Conservation (phyloP, 2,113 vertebrate species). For the Neotoma lepida region DNA sequence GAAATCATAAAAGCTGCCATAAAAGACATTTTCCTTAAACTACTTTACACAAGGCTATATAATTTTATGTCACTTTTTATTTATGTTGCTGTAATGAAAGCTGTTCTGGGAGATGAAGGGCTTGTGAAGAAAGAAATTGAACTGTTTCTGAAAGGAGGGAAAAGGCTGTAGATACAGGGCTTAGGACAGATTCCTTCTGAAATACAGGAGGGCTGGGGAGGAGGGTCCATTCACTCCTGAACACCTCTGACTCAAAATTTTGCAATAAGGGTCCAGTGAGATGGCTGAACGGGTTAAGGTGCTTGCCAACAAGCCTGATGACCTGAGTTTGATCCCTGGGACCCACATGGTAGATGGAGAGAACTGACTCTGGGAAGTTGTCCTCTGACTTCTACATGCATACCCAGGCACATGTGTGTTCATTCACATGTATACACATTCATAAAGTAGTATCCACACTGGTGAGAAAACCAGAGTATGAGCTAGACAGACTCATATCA, state of each 20-base stretch:
- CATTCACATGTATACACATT: not conserved
- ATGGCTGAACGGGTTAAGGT: not conserved
- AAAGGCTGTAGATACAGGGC: not conserved
- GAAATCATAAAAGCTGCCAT: conserved; percentile 78
- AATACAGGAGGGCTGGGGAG: conserved; percentile 28
- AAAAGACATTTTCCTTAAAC: conserved; percentile 81
- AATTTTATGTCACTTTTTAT: conserved; percentile 83
- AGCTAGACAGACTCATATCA: not conserved
- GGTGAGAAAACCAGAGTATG: not conserved
- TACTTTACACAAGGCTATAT: conserved; percentile 78
- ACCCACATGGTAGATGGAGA: not conserved
- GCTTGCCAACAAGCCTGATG: not conserved
- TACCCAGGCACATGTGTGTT: not conserved
- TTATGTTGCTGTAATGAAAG: conserved; percentile 79
- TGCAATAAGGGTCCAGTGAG: not conserved
- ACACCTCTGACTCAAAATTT: conserved; percentile 22
- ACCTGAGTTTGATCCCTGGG: not conserved
- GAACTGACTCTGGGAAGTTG: not conserved
- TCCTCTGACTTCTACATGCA: not conserved
- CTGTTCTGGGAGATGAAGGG: conserved; percentile 55
- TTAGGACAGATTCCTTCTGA: conserved; percentile 65
- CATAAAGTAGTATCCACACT: not conserved
- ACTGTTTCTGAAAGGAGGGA: not conserved
- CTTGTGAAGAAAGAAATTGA: conserved; percentile 63
- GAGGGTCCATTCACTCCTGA: not conserved